Percentiles rank a stretch among this genome's conserved stretches.
Evolutionary conservation across 2,113 vertebrate genomes (phyloP).

Genomic region (Xiphias gladius): DNA sequence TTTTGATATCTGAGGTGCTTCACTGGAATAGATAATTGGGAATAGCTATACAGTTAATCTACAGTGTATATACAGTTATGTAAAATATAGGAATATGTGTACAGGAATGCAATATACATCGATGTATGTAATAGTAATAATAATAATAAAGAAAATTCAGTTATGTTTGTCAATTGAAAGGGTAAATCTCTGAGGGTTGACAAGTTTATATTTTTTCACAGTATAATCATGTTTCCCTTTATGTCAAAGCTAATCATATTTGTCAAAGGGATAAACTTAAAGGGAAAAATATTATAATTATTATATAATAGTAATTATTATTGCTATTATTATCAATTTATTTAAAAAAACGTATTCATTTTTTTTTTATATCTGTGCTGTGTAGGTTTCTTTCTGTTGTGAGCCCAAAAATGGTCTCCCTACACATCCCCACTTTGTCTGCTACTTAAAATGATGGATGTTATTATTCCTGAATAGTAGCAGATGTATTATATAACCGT

Average conservation of each 20-base stretch:
- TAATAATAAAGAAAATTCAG: background rate
- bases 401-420: slow-evolving; percentile 39
- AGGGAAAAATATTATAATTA: background rate
- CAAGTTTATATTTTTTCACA: background rate
- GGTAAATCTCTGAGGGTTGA: background rate
- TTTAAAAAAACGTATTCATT: background rate
- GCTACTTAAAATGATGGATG: slow-evolving; percentile 49
- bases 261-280: background rate
- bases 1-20: background rate
- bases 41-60: background rate
- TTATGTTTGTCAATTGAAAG: background rate
- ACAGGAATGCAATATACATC: background rate
- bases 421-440: slow-evolving; percentile 12
- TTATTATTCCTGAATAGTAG: slow-evolving; percentile 51
- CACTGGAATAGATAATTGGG: background rate
- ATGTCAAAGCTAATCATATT: background rate
- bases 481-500: slow-evolving; percentile 52
- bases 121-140: background rate
- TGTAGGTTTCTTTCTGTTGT: no score
- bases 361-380: background rate
- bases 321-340: background rate
- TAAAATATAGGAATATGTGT: background rate
- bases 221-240: background rate
- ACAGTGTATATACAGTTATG: no score
- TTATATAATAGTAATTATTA: background rate